Evolutionary conservation across 2,797 vertebrate genomes (phyloP).

Genomic region (Synanceia verrucosa): DNA sequence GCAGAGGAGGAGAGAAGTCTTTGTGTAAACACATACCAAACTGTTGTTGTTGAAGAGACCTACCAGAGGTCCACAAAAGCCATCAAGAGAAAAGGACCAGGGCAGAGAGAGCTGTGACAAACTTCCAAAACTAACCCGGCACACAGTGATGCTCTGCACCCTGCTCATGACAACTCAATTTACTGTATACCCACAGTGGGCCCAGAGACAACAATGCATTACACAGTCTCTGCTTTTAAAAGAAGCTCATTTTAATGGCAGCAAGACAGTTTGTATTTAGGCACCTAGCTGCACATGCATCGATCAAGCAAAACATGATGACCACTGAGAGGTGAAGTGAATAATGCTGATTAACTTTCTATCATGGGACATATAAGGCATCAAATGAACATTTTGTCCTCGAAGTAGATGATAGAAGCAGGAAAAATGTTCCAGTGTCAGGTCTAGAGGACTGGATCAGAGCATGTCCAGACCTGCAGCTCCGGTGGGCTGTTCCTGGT

Average conservation of each 20-base stretch:
- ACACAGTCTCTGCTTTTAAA: background rate
- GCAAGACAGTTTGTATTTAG: background rate
- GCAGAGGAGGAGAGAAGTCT: conserved; percentile 37
- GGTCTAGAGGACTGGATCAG: too few species aligned
- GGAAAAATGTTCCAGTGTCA: too few species aligned
- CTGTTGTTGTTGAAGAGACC: conserved; percentile 43
- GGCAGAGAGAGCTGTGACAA: background rate
- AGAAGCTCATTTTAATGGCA: background rate
- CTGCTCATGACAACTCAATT: background rate
- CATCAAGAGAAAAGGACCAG: conserved; percentile 15
- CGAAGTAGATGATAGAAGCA: too few species aligned
- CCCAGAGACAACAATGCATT: background rate
- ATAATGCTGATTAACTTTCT: too few species aligned
- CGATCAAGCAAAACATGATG: too few species aligned
- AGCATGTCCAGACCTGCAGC: too few species aligned
- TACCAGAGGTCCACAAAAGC: conserved; percentile 5
- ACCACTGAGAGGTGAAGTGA: too few species aligned
- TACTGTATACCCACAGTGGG: too few species aligned
- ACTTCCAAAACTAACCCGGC: conserved; percentile 2
- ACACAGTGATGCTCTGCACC: background rate
- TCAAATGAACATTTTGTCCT: too few species aligned
- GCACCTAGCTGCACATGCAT: too few species aligned
- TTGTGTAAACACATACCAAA: conserved; percentile 52
- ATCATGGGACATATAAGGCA: too few species aligned
- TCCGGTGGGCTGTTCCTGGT: too few species aligned